Evolutionary conservation across 2,797 vertebrate genomes (phyloP), one percentile per base, ranked within the genome.

Genomic region (Hirundo rustica): DNA sequence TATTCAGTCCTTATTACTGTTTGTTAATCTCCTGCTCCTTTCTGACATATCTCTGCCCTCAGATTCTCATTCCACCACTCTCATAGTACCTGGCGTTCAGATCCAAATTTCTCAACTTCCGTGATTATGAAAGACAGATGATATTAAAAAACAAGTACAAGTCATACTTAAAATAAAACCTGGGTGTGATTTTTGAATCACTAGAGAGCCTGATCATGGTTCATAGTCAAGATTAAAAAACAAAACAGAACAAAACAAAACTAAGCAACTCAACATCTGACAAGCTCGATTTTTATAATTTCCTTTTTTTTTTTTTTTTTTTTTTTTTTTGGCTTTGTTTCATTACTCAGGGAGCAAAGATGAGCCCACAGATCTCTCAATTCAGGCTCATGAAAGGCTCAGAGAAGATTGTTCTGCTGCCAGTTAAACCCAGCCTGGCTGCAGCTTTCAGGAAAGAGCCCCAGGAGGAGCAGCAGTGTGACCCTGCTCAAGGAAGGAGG

Each of bases 1-100:
- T 12, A 75, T 94, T 96, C 72, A 42, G 27, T 58, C n/a, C 78
- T 78, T 58, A 84, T 95, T 92, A 83, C 47, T 65, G 25, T 54
- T 94, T 62, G 58, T 62, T 92, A 66, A 92, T 78, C 68, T 77
- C 60, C 30, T 94, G 62, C 40, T 75, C 66, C 29, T 40, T 77
- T 72, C 4, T 18, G 82, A 45, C 27, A 42, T 36, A 64, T 9
- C 29, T 53, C 40, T 73, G 76, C 38, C 55, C 77, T 94, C 92
- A 40, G 30, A 84, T 51, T 30, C 44, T 48, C 47, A 51, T 44
- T 72, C 50, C 30, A 64, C 18, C 66, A 71, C 58, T 71, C 27
- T 80, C 0, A 0, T 21, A 71, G 36, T 27, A 42, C n/a, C n/a
- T 76, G 51, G 8, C 47, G 36, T 50, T 55, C 13, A 85, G 45